These are phyloP conservation scores for Bombus waltoni DNA, from an alignment of 1,140 invertebrate genomes.

Conservation along the genomic window DNA sequence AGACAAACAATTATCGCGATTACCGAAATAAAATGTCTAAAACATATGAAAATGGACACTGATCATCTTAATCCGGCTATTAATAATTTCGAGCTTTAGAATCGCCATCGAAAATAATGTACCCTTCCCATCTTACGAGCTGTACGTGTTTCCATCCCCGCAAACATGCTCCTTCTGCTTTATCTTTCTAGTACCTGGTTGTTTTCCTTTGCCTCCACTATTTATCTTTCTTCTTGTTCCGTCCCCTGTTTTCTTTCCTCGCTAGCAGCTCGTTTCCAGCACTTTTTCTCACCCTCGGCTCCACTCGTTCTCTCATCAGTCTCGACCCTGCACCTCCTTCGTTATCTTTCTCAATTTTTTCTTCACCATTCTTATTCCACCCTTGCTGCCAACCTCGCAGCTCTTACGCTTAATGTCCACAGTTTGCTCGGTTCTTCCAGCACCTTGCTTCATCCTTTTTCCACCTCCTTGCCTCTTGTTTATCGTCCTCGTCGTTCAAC, in stretches of 20 bases:
- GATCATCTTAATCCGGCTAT: not conserved
- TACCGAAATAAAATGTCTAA: not conserved
- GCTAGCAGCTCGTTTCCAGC: conserved; percentile 27
- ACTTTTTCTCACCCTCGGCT: not conserved
- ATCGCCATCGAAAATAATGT: conserved; percentile 9
- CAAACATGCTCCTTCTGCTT: conserved; percentile 14
- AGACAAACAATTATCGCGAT: not conserved
- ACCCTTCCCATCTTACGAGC: not conserved
- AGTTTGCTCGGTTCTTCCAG: conserved; percentile 24
- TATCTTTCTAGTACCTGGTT: conserved; percentile 7
- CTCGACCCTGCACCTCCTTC: conserved; percentile 7
- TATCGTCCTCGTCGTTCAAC: conserved; percentile 31
- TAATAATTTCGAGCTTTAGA: not conserved
- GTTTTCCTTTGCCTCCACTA: conserved; percentile 29
- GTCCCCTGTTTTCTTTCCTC: conserved; percentile 38
- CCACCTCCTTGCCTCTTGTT: not conserved
- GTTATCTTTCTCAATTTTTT: conserved; percentile 32
- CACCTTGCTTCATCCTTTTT: not conserved
- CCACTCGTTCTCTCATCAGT: conserved; percentile 36
- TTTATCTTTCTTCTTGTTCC: conserved; percentile 43
- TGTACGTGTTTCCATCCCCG: not conserved
- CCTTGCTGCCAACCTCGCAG: not conserved
- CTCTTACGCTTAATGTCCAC: conserved; percentile 34
- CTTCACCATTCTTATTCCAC: not conserved
- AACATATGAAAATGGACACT: not conserved